A percentile compares a stretch with the other conserved stretches of the same genome.
phyloP scores from a whole-genome alignment of 2,113 vertebrate species.

The Channa maculata region DNA sequence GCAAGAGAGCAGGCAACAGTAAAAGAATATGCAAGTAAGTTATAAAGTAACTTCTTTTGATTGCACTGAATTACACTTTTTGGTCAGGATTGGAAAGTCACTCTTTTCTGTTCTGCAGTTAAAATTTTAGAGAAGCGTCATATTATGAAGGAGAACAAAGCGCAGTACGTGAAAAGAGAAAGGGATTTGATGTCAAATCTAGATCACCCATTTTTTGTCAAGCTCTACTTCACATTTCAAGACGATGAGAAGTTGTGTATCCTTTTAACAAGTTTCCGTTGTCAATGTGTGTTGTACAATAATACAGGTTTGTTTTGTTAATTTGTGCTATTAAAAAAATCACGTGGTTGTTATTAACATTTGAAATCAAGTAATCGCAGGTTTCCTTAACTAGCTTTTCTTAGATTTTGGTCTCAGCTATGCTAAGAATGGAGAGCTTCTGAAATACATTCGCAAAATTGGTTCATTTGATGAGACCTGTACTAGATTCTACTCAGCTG shows the following conservation, averaged over 20 bases:
- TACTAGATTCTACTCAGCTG: conserved; percentile 97
- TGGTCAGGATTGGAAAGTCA: neutral
- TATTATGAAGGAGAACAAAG: conserved; percentile 99
- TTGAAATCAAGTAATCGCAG: neutral
- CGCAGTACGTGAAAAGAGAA: conserved; percentile 96
- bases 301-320: neutral
- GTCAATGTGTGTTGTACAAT: neutral
- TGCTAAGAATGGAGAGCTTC: conserved; percentile 97
- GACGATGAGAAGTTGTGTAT: conserved; percentile 99
- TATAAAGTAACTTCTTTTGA: conserved; percentile 5
- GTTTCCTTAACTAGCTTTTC: conserved; percentile 73
- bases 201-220: conserved; percentile 98
- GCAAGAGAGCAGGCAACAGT: conserved; percentile 93
- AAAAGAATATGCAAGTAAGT: conserved; percentile 99
- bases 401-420: conserved; percentile 99
- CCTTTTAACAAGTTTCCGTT: conserved; percentile 80
- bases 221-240: conserved; percentile 99
- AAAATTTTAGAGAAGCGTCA: conserved; percentile 99
- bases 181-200: conserved; percentile 97
- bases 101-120: conserved; percentile 83
- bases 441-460: conserved; percentile 99
- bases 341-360: neutral
- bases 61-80: neutral
- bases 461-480: conserved; percentile 99
- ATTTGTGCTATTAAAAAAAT: neutral